Base-by-base conservation (phyloP, 1,140 invertebrate genomes). In the Xylocopa sonorina region DNA sequence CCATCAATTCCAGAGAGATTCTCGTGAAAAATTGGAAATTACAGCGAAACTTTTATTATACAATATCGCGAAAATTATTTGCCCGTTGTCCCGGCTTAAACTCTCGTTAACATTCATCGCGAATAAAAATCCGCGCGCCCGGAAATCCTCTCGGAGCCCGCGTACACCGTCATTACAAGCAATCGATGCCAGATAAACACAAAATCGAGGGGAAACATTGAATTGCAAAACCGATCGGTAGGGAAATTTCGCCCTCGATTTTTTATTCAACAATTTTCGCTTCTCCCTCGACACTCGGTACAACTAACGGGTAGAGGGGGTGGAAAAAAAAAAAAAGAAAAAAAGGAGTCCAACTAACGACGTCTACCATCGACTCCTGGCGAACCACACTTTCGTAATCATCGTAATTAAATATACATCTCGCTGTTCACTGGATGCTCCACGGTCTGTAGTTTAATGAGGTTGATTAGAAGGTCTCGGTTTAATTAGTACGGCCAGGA, bases 401-500 rank as follows among this genome's bases (percentile, higher is more conserved):
- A 14, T 16, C 27, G 5, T 60, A 43, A 60, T 46, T 68, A 68
- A 68, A 68, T 50, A 53, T 24, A 32, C 48, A 53, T 27, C 29
- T 10, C 29, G 18, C n/a, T 43, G 48, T 27, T 38, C 27, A 29
- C 0, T 7, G 32, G 16, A 51, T 21, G 21, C 43, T 53, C 57
- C 41, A n/a, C n/a, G 57, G 60, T 68, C 48, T 69, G 71, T 60
- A n/a, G 38, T 46, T 72, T 87, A 85, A 85, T 85, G 85, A 85
- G 71, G 69, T 78, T 74, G 73, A 83, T 75, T 38, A 71, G 71
- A 69, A 53, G 16, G 63, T 48, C 76, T 69, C 51, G 21, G 48
- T 72, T 85, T 85, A 87, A 87, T 87, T 87, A 85, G 73, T 74
- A 43, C 51, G 60, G 48, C 34, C 10, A 60, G 69, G 24, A 41